Percentiles rank a stretch among this genome's conserved stretches.
Evolutionary conservation across 2,888 invertebrate genomes (phyloP).

Genomic region (Tenthredo amoena): DNA sequence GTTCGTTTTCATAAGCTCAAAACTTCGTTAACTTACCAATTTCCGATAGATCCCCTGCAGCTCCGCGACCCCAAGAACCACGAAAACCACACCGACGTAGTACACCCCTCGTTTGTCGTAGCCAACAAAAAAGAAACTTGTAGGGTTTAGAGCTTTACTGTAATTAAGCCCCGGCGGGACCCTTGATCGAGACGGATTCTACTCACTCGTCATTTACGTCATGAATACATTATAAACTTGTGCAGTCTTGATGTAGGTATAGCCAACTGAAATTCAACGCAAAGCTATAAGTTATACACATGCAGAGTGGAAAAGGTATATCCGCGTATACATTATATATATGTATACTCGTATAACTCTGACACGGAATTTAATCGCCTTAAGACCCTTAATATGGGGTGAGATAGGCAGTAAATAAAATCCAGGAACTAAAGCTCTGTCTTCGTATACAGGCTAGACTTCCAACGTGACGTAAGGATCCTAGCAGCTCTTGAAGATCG

Average conservation of each 20-base stretch:
- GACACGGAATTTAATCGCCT: constrained; percentile 1
- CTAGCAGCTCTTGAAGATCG: constrained; percentile 90
- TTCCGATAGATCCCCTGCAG: constrained; percentile 35
- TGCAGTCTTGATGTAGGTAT: not conserved
- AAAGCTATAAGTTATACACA: not conserved
- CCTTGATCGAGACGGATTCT: constrained; percentile 6
- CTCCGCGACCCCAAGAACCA: not conserved
- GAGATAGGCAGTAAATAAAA: constrained; percentile 8
- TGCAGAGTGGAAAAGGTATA: not conserved
- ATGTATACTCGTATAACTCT: not conserved
- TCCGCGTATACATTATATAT: not conserved
- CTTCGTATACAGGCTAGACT: constrained; percentile 84
- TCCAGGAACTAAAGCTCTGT: not conserved
- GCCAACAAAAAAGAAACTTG: constrained; percentile 20
- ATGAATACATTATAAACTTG: not conserved
- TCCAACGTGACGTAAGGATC: constrained; percentile 92
- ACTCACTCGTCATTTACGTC: not conserved
- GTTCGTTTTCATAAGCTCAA: constrained; percentile 42
- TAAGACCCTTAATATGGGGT: not conserved
- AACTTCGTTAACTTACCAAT: constrained; percentile 42
- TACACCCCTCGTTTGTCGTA: not conserved
- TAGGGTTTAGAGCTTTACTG: constrained; percentile 11
- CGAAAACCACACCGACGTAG: not conserved
- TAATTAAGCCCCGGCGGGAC: constrained; percentile 26
- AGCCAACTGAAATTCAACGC: not conserved